Evolutionary conservation across 1,140 invertebrate species (phyloP).

Genomic region (Berghia stephanieae): DNA sequence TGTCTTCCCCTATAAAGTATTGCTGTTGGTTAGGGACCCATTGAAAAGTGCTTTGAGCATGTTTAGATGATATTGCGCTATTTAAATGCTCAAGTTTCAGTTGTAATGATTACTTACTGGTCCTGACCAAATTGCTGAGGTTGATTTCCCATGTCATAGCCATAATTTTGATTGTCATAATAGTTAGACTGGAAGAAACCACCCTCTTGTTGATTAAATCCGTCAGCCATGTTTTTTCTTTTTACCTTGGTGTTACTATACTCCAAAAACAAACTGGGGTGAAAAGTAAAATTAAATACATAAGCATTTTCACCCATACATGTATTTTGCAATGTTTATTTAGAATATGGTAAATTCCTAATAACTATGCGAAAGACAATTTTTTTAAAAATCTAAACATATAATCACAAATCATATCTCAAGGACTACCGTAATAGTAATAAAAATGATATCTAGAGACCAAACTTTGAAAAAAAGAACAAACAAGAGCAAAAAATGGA

Average conservation of each 20-base stretch:
- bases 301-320: neutral
- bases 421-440: too few relatives aligned
- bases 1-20: too few relatives aligned
- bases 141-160: constrained; percentile 15
- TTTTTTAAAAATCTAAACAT: neutral
- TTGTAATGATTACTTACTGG: constrained; percentile 12
- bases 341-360: neutral
- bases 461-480: too few relatives aligned
- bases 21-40: too few relatives aligned
- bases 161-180: constrained; percentile 25
- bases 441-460: too few relatives aligned
- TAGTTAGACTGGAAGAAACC: constrained; percentile 20
- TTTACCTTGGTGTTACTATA: too few relatives aligned
- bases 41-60: too few relatives aligned
- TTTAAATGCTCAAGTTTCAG: too few relatives aligned
- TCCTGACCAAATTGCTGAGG: constrained; percentile 20
- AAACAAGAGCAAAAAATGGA: too few relatives aligned
- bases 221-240: constrained; percentile 24
- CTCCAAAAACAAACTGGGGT: neutral
- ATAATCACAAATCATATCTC: too few relatives aligned
- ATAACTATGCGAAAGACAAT: neutral
- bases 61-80: too few relatives aligned
- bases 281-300: neutral
- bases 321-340: neutral
- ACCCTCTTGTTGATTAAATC: constrained; percentile 3